These are phyloP conservation scores for Aphelinus atriplicis DNA, from an alignment of 1,140 invertebrate genomes.

Conservation along the genomic window DNA sequence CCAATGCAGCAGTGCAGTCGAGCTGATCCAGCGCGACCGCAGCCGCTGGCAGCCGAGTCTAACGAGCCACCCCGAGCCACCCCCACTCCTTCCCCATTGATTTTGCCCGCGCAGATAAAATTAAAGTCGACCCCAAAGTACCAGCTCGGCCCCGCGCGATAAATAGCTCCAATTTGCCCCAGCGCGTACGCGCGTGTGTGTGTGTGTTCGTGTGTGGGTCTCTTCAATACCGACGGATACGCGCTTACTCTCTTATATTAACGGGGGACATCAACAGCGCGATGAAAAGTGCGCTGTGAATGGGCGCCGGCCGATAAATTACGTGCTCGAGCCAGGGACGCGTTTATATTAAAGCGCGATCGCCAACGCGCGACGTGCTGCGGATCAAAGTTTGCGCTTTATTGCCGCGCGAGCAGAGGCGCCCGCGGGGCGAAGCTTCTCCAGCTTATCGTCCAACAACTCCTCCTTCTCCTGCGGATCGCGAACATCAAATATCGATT, in stretches of 20 bases:
- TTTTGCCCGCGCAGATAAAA: constrained; percentile 23
- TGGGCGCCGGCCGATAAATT: constrained; percentile 22
- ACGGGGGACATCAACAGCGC: constrained; percentile 16
- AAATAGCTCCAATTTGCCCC: constrained; percentile 29
- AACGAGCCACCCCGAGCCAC: constrained; percentile 10
- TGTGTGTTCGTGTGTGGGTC: background rate
- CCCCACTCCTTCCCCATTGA: constrained; percentile 31
- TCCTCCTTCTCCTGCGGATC: constrained; percentile 7
- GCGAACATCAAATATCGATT: constrained; percentile 56
- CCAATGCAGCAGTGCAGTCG: constrained; percentile 18
- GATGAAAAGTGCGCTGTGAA: constrained; percentile 17
- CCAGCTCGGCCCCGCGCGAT: constrained; percentile 10
- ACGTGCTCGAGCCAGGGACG: background rate
- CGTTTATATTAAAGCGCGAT: background rate
- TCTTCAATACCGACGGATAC: background rate
- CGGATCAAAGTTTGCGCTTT: constrained; percentile 36
- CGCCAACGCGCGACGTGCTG: background rate
- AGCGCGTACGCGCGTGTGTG: background rate
- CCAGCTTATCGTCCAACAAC: background rate
- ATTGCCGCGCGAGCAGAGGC: constrained; percentile 11
- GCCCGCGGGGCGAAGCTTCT: constrained; percentile 32
- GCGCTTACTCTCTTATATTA: background rate
- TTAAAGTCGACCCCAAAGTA: constrained; percentile 34
- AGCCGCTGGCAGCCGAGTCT: constrained; percentile 6
- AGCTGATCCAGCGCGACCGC: constrained; percentile 2